A percentile compares a stretch with the other conserved stretches of the same genome.
These are phyloP conservation scores for Machimus atricapillus DNA, from an alignment of 2,888 invertebrate species.

Conservation along the genomic window DNA sequence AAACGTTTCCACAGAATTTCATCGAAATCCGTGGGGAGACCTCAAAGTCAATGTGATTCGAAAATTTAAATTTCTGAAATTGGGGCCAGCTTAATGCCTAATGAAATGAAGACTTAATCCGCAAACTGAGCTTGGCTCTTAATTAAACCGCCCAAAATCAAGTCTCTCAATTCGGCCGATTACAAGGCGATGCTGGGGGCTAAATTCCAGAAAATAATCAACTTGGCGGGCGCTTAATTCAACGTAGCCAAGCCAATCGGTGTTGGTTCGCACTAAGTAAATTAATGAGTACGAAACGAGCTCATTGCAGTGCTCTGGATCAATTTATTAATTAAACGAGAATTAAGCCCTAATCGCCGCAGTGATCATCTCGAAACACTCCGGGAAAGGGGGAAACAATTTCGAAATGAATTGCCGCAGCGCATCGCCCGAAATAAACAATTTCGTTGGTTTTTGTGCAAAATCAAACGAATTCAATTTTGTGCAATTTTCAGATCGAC, in stretches of 20 bases:
- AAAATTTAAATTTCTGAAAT: not conserved
- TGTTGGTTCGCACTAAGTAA: not conserved
- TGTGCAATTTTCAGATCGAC: not conserved
- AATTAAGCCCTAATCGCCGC: not conserved
- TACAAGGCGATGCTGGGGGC: not conserved
- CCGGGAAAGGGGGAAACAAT: not conserved
- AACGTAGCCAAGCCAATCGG: not conserved
- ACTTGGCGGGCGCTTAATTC: not conserved
- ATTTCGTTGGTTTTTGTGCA: slow-evolving; percentile 7
- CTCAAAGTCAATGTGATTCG: too few relatives aligned
- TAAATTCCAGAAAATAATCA: not conserved
- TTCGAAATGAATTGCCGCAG: not conserved
- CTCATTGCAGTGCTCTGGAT: not conserved
- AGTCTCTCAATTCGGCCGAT: not conserved
- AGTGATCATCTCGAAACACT: not conserved
- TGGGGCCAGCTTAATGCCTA: not conserved
- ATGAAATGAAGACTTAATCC: not conserved
- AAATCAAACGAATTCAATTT: slow-evolving; percentile 26
- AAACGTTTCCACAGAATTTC: not conserved
- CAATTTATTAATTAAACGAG: not conserved
- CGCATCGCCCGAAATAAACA: slow-evolving; percentile 7
- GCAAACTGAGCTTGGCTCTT: not conserved
- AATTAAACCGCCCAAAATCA: not conserved
- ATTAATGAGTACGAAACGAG: not conserved
- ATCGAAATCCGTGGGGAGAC: too few relatives aligned